Conservation (phyloP, 2,888 invertebrate genomes). For the Trichogramma dendrolimi region DNA sequence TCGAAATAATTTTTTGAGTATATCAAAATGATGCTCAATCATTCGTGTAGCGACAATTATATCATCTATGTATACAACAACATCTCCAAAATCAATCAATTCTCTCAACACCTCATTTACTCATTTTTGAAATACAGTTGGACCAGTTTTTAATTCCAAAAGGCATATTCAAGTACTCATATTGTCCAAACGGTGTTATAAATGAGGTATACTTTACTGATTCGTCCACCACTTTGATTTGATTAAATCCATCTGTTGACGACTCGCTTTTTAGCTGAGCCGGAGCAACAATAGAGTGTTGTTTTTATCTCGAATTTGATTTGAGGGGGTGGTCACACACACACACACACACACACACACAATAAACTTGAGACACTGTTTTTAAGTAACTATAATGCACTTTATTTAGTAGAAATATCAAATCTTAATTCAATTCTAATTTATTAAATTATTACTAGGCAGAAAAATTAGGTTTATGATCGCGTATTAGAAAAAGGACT, state of each 20-base stretch:
- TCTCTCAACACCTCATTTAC: constrained; percentile 2
- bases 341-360: no score
- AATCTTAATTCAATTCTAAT: no score
- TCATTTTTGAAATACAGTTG: constrained; percentile 6
- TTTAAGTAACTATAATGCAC: no score
- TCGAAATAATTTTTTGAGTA: constrained; percentile 17
- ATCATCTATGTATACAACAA: constrained; percentile 19
- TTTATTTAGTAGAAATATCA: no score
- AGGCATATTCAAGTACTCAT: neutral
- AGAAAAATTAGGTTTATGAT: no score
- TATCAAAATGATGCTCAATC: constrained; percentile 13
- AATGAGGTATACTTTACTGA: constrained; percentile 6
- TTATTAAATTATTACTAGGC: no score
- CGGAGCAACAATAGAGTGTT: no score
- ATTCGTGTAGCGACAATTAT: constrained; percentile 15
- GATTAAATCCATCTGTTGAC: neutral
- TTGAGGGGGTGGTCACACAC: no score
- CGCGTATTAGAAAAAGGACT: no score
- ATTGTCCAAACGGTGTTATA: neutral
- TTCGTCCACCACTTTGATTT: neutral
- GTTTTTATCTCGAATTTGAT: no score
- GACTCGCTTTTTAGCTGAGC: no score
- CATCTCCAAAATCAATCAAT: constrained; percentile 13
- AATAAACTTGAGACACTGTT: no score
- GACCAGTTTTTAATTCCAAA: constrained; percentile 8